These are phyloP conservation scores for Euplagia quadripunctaria DNA, from an alignment of 2,888 invertebrate species.

Conservation along the genomic window DNA sequence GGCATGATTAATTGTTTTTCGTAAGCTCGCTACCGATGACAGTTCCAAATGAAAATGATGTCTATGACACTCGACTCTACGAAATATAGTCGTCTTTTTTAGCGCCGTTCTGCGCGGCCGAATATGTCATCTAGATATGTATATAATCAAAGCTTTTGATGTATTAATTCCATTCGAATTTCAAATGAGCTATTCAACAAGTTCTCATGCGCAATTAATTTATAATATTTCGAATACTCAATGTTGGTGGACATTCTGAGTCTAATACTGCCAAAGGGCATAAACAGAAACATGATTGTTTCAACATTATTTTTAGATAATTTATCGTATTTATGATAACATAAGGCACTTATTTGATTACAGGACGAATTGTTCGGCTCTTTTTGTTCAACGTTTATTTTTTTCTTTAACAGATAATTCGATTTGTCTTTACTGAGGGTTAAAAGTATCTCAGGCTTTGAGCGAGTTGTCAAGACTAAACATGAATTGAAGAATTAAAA, in stretches of 20 bases:
- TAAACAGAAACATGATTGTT: slow-evolving; percentile 33
- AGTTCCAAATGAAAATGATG: too few relatives aligned
- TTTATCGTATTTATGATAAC: slow-evolving; percentile 23
- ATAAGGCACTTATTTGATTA: slow-evolving; percentile 42
- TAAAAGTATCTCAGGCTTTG: slow-evolving; percentile 13
- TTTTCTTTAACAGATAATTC: slow-evolving; percentile 17
- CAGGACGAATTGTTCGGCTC: slow-evolving; percentile 28
- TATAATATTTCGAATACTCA: too few relatives aligned
- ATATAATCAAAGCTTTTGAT: too few relatives aligned
- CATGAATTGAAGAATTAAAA: not conserved
- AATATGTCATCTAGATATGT: too few relatives aligned
- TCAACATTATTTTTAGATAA: slow-evolving; percentile 23
- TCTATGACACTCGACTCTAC: too few relatives aligned
- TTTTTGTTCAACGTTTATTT: slow-evolving; percentile 24
- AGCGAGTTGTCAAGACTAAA: not conserved
- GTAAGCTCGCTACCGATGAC: too few relatives aligned
- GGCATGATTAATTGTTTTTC: too few relatives aligned
- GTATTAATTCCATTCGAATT: not conserved
- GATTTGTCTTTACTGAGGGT: slow-evolving; percentile 16
- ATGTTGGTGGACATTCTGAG: too few relatives aligned
- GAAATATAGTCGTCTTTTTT: too few relatives aligned
- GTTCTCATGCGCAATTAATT: too few relatives aligned
- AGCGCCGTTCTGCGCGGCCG: too few relatives aligned
- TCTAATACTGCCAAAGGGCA: slow-evolving; percentile 4
- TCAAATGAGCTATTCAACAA: not conserved